Evolutionary conservation across 2,113 vertebrate genomes (phyloP).

Genomic region (Zosterops japonicus): DNA sequence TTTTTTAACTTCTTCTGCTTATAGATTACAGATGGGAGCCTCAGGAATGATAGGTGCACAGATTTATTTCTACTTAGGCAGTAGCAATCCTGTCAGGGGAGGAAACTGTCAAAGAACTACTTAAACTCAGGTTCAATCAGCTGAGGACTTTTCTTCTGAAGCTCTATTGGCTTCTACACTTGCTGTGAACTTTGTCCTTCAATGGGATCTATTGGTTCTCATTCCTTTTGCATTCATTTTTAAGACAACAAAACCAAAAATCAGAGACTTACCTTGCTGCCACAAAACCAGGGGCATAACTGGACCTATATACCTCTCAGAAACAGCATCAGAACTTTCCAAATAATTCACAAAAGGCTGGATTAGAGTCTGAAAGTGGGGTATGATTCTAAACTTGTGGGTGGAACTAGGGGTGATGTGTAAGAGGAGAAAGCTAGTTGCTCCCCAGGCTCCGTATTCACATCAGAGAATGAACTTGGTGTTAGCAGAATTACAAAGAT

Average conservation of each 20-base stretch:
- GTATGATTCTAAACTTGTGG: not conserved
- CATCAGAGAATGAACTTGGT: not conserved
- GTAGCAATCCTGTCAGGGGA: not conserved
- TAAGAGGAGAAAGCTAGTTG: not conserved
- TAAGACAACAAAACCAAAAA: not conserved
- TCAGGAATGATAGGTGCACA: not conserved
- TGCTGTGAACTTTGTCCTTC: not conserved
- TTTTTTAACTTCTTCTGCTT: slow-evolving; percentile 8
- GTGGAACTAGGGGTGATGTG: not conserved
- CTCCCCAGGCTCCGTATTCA: not conserved
- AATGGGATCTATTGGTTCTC: not conserved
- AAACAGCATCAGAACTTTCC: not conserved
- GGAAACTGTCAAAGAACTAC: not conserved
- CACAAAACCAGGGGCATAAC: not conserved
- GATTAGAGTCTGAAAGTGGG: not conserved
- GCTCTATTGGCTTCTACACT: not conserved
- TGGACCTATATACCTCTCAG: not conserved
- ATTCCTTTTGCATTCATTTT: not conserved
- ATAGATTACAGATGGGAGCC: not conserved
- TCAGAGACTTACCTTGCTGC: not conserved
- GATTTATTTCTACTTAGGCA: not conserved
- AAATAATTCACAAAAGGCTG: not conserved
- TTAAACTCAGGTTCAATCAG: not conserved
- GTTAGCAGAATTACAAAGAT: not conserved
- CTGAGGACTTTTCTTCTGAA: not conserved